Conservation (phyloP, 2,113 vertebrate species). For the Zingel zingel region DNA sequence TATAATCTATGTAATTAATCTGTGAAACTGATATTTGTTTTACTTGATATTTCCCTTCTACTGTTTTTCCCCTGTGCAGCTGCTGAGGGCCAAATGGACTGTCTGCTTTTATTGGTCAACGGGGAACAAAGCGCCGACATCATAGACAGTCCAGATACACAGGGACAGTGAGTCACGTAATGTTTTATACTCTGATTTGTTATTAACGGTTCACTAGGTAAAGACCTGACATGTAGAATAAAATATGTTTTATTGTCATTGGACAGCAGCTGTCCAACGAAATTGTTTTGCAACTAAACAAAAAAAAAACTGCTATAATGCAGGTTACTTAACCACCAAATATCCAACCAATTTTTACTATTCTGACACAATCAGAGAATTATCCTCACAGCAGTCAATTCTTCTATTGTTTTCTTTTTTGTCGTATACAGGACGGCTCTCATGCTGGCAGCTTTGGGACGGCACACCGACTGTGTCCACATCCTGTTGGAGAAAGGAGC, state of each 20-base stretch:
- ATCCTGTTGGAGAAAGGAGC: constrained; percentile 96
- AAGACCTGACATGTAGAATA: background rate
- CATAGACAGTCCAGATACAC: constrained; percentile 90
- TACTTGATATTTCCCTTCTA: background rate
- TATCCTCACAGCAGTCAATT: background rate
- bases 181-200: background rate
- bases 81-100: constrained; percentile 93
- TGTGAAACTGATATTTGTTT: background rate
- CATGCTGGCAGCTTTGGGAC: constrained; percentile 93
- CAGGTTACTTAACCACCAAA: background rate
- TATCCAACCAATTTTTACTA: background rate
- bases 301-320: background rate
- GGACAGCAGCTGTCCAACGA: too few species aligned
- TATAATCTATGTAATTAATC: background rate
- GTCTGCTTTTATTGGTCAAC: constrained; percentile 93
- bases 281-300: too few species aligned
- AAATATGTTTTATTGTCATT: too few species aligned
- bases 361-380: background rate
- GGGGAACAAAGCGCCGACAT: constrained; percentile 89
- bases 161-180: constrained; percentile 90
- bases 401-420: background rate
- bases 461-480: constrained; percentile 93
- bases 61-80: constrained; percentile 77
- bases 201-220: background rate
- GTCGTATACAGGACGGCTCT: constrained; percentile 87